Evolutionary conservation across 2,888 invertebrate species (phyloP).

Genomic region (Tachina fera): DNA sequence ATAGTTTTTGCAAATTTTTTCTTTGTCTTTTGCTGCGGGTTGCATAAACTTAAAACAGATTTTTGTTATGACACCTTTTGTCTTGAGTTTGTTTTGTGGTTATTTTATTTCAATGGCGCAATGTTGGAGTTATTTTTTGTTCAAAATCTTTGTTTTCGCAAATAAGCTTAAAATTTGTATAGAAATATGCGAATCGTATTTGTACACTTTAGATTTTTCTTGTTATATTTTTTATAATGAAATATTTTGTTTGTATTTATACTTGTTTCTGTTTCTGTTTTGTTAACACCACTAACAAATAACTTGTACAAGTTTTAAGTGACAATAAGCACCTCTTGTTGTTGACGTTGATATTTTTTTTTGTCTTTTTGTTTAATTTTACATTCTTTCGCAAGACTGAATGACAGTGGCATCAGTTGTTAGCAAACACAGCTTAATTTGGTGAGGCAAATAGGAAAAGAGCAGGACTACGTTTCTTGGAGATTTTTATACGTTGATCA

Average conservation of each 20-base stretch:
- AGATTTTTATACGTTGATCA: background rate
- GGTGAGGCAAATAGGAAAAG: background rate
- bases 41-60: constrained; percentile 4
- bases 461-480: background rate
- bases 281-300: constrained; percentile 52
- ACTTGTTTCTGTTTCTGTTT: constrained; percentile 20
- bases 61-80: constrained; percentile 65
- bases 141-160: constrained; percentile 6
- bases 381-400: constrained; percentile 3
- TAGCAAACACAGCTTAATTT: constrained; percentile 47
- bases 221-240: constrained; percentile 5
- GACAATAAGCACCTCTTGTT: constrained; percentile 66
- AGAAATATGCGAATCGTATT: constrained; percentile 16
- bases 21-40: constrained; percentile 21
- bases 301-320: constrained; percentile 63
- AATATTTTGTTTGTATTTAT: constrained; percentile 4
- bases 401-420: constrained; percentile 50
- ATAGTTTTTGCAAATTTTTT: constrained; percentile 24
- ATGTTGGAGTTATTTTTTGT: constrained; percentile 14
- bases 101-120: constrained; percentile 36
- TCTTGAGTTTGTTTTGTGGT: constrained; percentile 32
- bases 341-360: constrained; percentile 55
- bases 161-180: constrained; percentile 37
- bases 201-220: background rate
- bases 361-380: background rate